These are phyloP conservation scores for Athene noctua DNA, from an alignment of 2,113 vertebrate species.

Conservation along the genomic window DNA sequence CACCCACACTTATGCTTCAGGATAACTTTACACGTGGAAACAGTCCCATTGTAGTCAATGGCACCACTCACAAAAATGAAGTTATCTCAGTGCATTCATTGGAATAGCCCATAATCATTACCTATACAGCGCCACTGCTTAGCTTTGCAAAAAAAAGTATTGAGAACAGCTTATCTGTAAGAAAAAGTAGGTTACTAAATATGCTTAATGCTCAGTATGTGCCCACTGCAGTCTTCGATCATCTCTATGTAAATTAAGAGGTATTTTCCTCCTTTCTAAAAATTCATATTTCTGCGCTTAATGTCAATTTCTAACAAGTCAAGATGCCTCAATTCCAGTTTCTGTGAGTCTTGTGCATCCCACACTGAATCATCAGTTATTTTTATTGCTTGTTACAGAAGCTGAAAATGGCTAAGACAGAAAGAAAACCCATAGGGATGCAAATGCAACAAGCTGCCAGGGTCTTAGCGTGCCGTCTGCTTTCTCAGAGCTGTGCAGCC, in stretches of 20 bases:
- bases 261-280: slow-evolving; percentile 10
- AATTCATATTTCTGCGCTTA: background rate
- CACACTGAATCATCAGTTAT: slow-evolving; percentile 21
- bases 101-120: background rate
- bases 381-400: slow-evolving; percentile 30
- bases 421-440: slow-evolving; percentile 30
- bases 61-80: background rate
- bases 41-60: background rate
- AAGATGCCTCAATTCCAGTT: slow-evolving; percentile 11
- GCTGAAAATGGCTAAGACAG: slow-evolving; percentile 7
- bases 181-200: slow-evolving; percentile 13
- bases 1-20: background rate
- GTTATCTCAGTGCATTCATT: background rate
- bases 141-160: background rate
- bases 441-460: slow-evolving; percentile 58
- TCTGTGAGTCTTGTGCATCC: background rate
- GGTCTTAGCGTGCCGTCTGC: background rate
- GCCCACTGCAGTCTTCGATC: background rate
- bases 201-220: background rate
- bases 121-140: background rate
- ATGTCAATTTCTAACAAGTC: background rate
- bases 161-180: slow-evolving; percentile 23
- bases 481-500: slow-evolving; percentile 34
- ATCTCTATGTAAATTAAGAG: background rate
- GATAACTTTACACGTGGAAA: slow-evolving; percentile 1